phyloP scores from a whole-genome alignment of 1,140 invertebrate species.

The Maconellicoccus hirsutus region DNA sequence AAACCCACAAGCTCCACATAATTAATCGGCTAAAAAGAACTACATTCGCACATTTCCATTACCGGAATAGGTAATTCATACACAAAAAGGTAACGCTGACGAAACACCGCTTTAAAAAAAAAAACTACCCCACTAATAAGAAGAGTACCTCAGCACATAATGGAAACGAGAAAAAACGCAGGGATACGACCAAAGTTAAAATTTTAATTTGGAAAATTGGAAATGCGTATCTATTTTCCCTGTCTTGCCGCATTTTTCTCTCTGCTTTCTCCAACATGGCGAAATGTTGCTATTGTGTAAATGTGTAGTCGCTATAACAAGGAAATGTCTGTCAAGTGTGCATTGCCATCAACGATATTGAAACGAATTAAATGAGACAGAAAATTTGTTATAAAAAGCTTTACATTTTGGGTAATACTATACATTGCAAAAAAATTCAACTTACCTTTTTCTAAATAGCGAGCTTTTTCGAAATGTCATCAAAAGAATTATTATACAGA shows the following conservation, averaged over 20 bases:
- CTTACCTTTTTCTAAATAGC: not conserved
- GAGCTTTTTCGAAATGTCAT: not conserved
- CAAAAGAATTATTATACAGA: not conserved
- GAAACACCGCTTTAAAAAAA: no score
- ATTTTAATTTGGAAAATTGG: conserved; percentile 10
- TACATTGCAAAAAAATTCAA: not conserved
- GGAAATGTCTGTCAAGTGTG: conserved; percentile 16
- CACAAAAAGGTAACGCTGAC: no score
- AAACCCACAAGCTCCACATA: no score
- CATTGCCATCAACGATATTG: conserved; percentile 18
- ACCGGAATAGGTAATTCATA: no score
- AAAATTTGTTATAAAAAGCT: conserved; percentile 18
- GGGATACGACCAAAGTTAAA: not conserved
- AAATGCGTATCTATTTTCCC: not conserved
- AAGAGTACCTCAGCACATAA: no score
- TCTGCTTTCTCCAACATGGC: not conserved
- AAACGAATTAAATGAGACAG: conserved; percentile 22
- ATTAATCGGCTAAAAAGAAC: no score
- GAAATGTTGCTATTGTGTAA: not conserved
- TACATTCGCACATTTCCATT: no score
- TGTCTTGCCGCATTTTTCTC: not conserved
- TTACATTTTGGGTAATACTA: not conserved
- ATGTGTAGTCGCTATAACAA: not conserved
- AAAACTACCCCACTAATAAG: no score
- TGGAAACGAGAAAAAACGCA: no score